Percentiles rank a stretch among this genome's conserved stretches.
These are phyloP conservation scores for Bombus sibiricus DNA, from an alignment of 1,140 invertebrate genomes.

Conservation along the genomic window DNA sequence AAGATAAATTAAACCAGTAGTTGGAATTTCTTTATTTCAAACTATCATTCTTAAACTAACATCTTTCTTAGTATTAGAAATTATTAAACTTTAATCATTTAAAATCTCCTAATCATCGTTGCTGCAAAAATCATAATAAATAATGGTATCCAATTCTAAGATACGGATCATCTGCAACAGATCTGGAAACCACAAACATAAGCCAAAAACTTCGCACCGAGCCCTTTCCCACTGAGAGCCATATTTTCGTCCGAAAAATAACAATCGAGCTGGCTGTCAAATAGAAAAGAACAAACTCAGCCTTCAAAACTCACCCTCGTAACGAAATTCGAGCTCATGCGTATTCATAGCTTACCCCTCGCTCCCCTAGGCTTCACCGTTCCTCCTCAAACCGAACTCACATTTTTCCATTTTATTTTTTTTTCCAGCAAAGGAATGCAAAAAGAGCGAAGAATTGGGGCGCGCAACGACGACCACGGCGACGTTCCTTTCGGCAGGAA, in stretches of 20 bases:
- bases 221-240: background rate
- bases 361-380: background rate
- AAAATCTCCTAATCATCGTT: too few species aligned
- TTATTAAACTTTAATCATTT: too few species aligned
- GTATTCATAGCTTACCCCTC: constrained; percentile 18
- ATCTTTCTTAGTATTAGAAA: too few species aligned
- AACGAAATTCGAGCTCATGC: constrained; percentile 39
- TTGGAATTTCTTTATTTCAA: too few species aligned
- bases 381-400: background rate
- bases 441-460: constrained; percentile 48
- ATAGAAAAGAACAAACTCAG: too few species aligned
- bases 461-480: constrained; percentile 39
- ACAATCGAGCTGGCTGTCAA: background rate
- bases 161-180: too few species aligned
- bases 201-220: background rate
- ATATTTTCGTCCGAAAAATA: background rate
- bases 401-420: background rate
- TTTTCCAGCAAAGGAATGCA: constrained; percentile 53
- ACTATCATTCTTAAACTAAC: too few species aligned
- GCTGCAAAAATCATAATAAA: too few species aligned
- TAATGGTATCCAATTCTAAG: too few species aligned
- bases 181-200: background rate
- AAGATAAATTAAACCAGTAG: too few species aligned
- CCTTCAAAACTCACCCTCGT: background rate
- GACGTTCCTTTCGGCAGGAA: constrained; percentile 1